These are phyloP conservation scores for Craseonycteris thonglongyai DNA, from an alignment of 2,113 vertebrate species.

Conservation along the genomic window DNA sequence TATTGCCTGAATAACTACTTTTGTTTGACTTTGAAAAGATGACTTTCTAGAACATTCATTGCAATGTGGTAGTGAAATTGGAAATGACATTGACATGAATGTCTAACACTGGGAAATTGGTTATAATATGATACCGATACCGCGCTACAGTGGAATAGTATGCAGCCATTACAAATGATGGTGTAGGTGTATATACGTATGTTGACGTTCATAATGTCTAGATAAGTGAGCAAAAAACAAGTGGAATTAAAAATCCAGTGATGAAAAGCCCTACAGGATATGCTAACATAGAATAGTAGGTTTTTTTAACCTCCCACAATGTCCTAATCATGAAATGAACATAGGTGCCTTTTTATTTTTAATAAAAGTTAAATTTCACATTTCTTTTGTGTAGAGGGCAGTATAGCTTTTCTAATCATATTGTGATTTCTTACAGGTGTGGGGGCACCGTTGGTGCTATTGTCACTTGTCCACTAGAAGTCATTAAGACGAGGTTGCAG, in stretches of 20 bases:
- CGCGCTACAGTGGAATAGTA: not conserved
- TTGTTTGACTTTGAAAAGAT: not conserved
- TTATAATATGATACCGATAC: not conserved
- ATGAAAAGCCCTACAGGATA: not conserved
- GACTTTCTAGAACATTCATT: not conserved
- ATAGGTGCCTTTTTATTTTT: not conserved
- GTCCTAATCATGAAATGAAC: not conserved
- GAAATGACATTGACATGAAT: not conserved
- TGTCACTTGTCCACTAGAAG: constrained; percentile 94
- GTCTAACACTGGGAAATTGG: not conserved
- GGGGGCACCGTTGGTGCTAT: constrained; percentile 97
- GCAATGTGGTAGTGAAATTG: not conserved
- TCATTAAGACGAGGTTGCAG: constrained; percentile 94
- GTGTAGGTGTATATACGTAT: rapidly evolving
- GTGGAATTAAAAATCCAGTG: not conserved
- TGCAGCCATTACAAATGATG: too few relatives aligned
- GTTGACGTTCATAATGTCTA: not conserved
- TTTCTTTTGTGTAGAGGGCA: not conserved
- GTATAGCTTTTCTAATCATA: not conserved
- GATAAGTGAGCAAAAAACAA: not conserved
- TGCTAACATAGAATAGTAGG: rapidly evolving
- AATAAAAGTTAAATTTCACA: not conserved
- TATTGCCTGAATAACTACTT: not conserved
- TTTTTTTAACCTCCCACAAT: not conserved
- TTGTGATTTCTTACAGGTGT: constrained; percentile 81